These are phyloP conservation scores for Stenolophus ochropezus DNA, from an alignment of 2,888 invertebrate species.

Conservation along the genomic window DNA sequence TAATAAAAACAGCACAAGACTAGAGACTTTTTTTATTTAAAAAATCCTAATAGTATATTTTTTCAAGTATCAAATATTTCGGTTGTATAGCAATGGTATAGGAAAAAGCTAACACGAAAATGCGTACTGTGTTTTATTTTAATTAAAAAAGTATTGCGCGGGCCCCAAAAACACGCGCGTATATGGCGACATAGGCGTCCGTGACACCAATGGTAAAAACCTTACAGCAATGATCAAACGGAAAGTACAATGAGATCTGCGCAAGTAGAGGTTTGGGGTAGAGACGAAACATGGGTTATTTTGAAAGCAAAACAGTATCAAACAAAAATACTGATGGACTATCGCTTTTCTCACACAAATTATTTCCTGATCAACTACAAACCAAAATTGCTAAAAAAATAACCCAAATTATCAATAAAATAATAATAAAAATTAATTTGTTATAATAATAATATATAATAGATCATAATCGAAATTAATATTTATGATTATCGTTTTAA, in stretches of 20 bases:
- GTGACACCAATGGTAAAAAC: slow-evolving; percentile 38
- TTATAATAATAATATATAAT: slow-evolving; percentile 58
- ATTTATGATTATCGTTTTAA: slow-evolving; percentile 46
- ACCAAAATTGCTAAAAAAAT: slow-evolving; percentile 62
- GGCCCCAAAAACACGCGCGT: slow-evolving; percentile 56
- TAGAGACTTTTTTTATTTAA: slow-evolving; percentile 79
- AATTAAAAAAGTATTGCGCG: slow-evolving; percentile 61
- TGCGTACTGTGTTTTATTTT: slow-evolving; percentile 66
- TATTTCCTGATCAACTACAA: slow-evolving; percentile 41
- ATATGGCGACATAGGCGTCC: slow-evolving; percentile 51
- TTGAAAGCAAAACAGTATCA: slow-evolving; percentile 49
- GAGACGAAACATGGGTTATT: slow-evolving; percentile 50
- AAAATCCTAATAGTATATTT: slow-evolving; percentile 75
- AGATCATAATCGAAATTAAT: slow-evolving; percentile 54
- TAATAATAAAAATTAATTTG: slow-evolving; percentile 58
- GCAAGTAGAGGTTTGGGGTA: slow-evolving; percentile 42
- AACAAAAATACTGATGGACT: slow-evolving; percentile 33
- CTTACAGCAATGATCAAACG: slow-evolving; percentile 49
- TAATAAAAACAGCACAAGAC: slow-evolving; percentile 76
- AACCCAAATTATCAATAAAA: slow-evolving; percentile 59
- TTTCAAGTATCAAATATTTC: slow-evolving; percentile 79
- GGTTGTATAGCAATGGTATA: slow-evolving; percentile 71
- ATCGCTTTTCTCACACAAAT: slow-evolving; percentile 17
- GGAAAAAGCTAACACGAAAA: slow-evolving; percentile 78
- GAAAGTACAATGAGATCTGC: slow-evolving; percentile 55